Percentiles rank a stretch among this genome's conserved stretches.
Evolutionary conservation across 2,888 invertebrate genomes (phyloP).

Genomic region (Chloroclysta siterata): DNA sequence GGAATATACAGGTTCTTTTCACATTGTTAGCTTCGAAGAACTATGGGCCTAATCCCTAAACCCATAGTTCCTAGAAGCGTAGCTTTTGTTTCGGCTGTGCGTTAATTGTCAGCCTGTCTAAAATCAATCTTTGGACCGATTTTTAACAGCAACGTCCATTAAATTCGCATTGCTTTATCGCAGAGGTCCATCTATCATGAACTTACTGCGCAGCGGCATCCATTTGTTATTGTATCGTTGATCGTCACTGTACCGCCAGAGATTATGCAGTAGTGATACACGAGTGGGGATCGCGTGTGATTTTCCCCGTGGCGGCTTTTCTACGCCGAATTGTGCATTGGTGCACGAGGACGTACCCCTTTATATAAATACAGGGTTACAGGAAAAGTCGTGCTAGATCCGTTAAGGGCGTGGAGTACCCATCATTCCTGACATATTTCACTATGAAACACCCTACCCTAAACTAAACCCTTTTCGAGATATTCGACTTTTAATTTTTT

Average conservation of each 20-base stretch:
- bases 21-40: background rate
- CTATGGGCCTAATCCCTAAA: background rate
- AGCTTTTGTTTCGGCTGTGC: background rate
- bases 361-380: background rate
- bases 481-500: too few species aligned
- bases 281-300: conserved; percentile 22
- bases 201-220: conserved; percentile 26
- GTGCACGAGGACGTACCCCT: conserved; percentile 12
- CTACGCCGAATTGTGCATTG: conserved; percentile 21
- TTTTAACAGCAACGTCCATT: background rate
- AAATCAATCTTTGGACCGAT: background rate
- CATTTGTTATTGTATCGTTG: conserved; percentile 29
- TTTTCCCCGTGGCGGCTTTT: conserved; percentile 21
- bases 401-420: too few species aligned
- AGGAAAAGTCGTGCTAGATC: too few species aligned
- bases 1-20: background rate
- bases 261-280: conserved; percentile 16
- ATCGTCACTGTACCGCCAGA: conserved; percentile 23
- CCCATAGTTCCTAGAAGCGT: background rate
- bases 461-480: too few species aligned
- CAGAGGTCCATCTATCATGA: conserved; percentile 22
- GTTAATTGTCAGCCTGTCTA: background rate
- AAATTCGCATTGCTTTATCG: conserved; percentile 5
- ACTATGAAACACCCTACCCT: too few species aligned
- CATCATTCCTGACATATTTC: too few species aligned